A percentile compares a stretch with the other conserved stretches of the same genome.
Conservation (phyloP, 2,888 invertebrate genomes). For the Anticlea derivata region DNA sequence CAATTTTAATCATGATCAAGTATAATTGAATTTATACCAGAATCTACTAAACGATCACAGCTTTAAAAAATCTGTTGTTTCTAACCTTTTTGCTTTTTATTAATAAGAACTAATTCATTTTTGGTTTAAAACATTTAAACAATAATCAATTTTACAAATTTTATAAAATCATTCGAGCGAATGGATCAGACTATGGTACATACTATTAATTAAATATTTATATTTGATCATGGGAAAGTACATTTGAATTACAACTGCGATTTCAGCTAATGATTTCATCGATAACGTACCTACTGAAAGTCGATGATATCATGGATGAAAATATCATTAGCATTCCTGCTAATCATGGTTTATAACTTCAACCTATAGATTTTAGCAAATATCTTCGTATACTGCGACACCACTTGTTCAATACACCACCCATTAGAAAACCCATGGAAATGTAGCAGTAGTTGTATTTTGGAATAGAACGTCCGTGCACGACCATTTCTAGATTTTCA, state of each 20-base stretch:
- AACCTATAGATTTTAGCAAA: conserved; percentile 46
- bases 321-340: conserved; percentile 55
- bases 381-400: conserved; percentile 42
- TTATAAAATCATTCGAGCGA: neutral
- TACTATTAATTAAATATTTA: neutral
- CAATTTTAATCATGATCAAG: conserved; percentile 55
- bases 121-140: neutral
- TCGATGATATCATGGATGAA: conserved; percentile 44
- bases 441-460: conserved; percentile 29
- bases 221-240: conserved; percentile 39
- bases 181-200: too few species aligned
- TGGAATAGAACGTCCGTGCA: conserved; percentile 45
- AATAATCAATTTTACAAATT: neutral
- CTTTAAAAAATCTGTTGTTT: conserved; percentile 24
- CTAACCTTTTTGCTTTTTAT: conserved; percentile 34
- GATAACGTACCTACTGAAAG: conserved; percentile 7
- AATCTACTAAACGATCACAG: conserved; percentile 26
- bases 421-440: conserved; percentile 30
- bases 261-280: conserved; percentile 37
- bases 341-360: conserved; percentile 49
- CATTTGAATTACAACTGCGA: conserved; percentile 36
- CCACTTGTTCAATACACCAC: conserved; percentile 32
- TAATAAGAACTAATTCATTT: conserved; percentile 17
- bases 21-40: conserved; percentile 36
- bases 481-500: conserved; percentile 34